Base-by-base conservation (phyloP, 2,113 vertebrate species). In the Vidua chalybeata region DNA sequence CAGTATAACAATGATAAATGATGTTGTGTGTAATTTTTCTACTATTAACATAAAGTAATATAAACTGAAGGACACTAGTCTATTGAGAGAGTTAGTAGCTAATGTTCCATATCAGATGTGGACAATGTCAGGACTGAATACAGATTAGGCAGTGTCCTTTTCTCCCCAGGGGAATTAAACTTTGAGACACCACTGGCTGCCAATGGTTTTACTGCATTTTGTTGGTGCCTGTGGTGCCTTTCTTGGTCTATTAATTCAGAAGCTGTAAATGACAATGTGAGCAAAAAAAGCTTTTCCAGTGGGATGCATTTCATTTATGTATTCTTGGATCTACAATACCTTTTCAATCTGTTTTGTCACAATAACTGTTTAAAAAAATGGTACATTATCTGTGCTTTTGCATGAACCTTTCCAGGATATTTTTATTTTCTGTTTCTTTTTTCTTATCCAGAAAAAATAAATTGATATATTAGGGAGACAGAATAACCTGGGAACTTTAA, bases 1-100 rank as follows among this genome's bases (percentile, higher is more conserved):
- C 97, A 97, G 96, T 98, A 97, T 99, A 99, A 99, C 99, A 99
- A 99, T 99, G 99, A 99, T 99, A 99, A 99, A 99, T 99, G 99
- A 99, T 99, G 99, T 99, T 99, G 99, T 99, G 99, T 99, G 99
- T 99, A 99, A 99, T 99, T 99, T 99, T 99, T 99, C 98, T 99
- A 99, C 99, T 99, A 99, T 99, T 99, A 99, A 99, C 99, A 99
- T 99, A 99, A 99, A 99, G 99, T 99, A 99, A 99, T 99, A 99
- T 99, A 99, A 99, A 99, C 99, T 99, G 99, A 99, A 99, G 99
- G 99, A 99, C 99, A 99, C 99, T 98, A 98, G 99, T 99, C 99
- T 99, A 99, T 99, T 98, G 99, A 99, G 98, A 99, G 99, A 99
- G 99, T 99, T 99, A 99, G 99, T 98, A 99, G 99, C 99, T 99